These are phyloP conservation scores for Myocastor coypus DNA, from an alignment of 2,113 vertebrate species.

Conservation along the genomic window DNA sequence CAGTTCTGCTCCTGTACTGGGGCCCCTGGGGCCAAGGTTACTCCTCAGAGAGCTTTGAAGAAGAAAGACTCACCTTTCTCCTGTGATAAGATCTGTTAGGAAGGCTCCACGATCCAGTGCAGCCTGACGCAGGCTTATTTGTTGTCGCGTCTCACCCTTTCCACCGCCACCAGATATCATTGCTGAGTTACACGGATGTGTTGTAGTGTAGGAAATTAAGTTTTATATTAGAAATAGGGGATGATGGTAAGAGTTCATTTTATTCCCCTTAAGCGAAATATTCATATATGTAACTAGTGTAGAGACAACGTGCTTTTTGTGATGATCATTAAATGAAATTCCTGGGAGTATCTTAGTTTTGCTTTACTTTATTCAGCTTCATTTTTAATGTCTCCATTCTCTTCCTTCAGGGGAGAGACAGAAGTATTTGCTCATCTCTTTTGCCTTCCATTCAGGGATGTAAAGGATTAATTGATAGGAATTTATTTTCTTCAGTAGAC, in stretches of 20 bases:
- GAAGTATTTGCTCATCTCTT: neutral
- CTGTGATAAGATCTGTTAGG: neutral
- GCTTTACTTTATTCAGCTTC: neutral
- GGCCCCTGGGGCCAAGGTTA: rapidly evolving
- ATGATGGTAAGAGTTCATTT: neutral
- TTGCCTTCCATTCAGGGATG: neutral
- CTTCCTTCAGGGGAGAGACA: neutral
- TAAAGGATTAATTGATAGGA: neutral
- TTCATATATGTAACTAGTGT: neutral
- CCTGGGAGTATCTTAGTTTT: neutral
- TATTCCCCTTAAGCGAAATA: neutral
- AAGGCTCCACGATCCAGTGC: neutral
- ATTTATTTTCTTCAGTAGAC: neutral
- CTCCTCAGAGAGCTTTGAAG: neutral
- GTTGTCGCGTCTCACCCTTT: neutral
- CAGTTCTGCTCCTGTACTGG: neutral
- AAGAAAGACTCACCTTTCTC: neutral
- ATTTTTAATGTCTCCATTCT: neutral
- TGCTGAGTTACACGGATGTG: neutral
- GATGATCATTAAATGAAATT: neutral
- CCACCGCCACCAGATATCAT: neutral
- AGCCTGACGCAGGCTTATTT: neutral
- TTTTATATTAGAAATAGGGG: neutral
- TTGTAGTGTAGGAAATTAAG: neutral
- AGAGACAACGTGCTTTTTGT: neutral